Conservation (phyloP, 2,113 vertebrate species). For the Candoia aspera region DNA sequence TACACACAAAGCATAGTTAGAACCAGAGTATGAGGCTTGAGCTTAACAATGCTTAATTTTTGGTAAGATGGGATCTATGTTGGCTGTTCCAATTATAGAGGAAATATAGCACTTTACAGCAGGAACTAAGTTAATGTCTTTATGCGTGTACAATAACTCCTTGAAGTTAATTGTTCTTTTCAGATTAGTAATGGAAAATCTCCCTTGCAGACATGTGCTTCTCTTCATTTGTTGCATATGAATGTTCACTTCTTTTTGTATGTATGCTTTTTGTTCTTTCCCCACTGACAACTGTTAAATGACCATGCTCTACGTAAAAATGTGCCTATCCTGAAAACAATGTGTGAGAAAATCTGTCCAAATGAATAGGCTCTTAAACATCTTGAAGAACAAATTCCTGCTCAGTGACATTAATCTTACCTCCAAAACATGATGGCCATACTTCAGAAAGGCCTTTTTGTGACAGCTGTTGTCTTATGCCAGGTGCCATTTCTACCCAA, state of each 20-base stretch:
- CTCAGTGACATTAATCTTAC: constrained; percentile 44
- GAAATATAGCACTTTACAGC: constrained; percentile 38
- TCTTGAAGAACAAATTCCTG: constrained; percentile 7
- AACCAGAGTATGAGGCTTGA: neutral
- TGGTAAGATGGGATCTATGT: neutral
- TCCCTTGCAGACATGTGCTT: neutral
- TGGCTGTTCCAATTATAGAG: constrained; percentile 19
- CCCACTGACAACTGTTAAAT: neutral
- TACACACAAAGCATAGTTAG: neutral
- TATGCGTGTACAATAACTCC: constrained; percentile 44
- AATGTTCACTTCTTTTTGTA: constrained; percentile 31
- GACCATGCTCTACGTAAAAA: constrained; percentile 36
- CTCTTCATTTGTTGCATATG: neutral
- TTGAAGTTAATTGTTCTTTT: constrained; percentile 37
- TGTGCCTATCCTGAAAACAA: constrained; percentile 24
- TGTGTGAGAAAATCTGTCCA: neutral
- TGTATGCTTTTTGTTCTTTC: constrained; percentile 20
- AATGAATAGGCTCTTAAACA: constrained; percentile 41
- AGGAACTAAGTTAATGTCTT: constrained; percentile 50
- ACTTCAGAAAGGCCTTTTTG: constrained; percentile 45
- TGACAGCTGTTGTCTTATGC: constrained; percentile 33
- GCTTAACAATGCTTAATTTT: neutral
- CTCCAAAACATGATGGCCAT: constrained; percentile 30
- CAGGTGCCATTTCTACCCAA: neutral
- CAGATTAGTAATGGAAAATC: constrained; percentile 34